A percentile compares a stretch with the other conserved stretches of the same genome.
These are phyloP conservation scores for Oxyteleia sp. DNA, from an alignment of 2,888 invertebrate species.

Conservation along the genomic window DNA sequence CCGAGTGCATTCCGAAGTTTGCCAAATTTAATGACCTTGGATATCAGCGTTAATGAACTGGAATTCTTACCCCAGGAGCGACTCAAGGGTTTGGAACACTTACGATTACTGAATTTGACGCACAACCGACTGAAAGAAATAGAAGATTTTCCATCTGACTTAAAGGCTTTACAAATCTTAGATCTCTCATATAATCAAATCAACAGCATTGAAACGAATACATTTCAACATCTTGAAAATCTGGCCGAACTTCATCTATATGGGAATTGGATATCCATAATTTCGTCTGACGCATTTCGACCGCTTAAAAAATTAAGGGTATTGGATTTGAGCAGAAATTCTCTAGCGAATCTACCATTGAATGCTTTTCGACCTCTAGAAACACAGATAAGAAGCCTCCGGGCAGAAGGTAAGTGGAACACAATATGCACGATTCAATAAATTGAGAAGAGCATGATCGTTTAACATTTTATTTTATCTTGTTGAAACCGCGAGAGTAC, in stretches of 20 bases:
- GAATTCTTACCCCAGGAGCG: conserved; percentile 95
- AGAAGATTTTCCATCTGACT: conserved; percentile 93
- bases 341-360: conserved; percentile 93
- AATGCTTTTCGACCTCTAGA: conserved; percentile 93
- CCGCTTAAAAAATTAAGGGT: conserved; percentile 92
- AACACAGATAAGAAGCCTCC: conserved; percentile 93
- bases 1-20: conserved; percentile 95
- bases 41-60: conserved; percentile 94
- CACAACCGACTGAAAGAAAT: conserved; percentile 94
- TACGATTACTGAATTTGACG: conserved; percentile 93
- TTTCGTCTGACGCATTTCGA: conserved; percentile 93
- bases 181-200: conserved; percentile 95
- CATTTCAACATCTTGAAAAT: conserved; percentile 93
- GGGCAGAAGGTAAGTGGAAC: conserved; percentile 92
- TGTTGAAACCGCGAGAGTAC: background rate
- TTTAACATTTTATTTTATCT: conserved; percentile 8
- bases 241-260: conserved; percentile 93
- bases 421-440: conserved; percentile 29
- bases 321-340: conserved; percentile 94
- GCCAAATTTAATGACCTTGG: conserved; percentile 92
- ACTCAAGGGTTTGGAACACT: conserved; percentile 92
- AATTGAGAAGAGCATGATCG: conserved; percentile 10
- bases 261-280: conserved; percentile 94
- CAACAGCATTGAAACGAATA: conserved; percentile 92
- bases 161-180: conserved; percentile 92